A percentile compares a stretch with the other conserved stretches of the same genome.
These are phyloP conservation scores for Pedionomus torquatus DNA, from an alignment of 2,113 vertebrate species.

Conservation along the genomic window DNA sequence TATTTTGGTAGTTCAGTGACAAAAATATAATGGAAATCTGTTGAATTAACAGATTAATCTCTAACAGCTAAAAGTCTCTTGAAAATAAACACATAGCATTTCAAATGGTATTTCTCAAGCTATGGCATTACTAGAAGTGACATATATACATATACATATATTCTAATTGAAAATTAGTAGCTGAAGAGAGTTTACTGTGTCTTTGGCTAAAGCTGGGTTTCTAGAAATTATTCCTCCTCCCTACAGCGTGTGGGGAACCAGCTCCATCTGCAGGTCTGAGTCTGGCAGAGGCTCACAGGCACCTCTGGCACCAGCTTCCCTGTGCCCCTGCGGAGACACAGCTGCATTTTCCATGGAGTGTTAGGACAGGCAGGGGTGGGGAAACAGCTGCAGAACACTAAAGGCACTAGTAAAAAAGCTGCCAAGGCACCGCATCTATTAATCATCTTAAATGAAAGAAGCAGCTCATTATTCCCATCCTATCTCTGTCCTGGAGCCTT, in stretches of 20 bases:
- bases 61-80: neutral
- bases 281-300: neutral
- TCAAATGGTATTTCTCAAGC: neutral
- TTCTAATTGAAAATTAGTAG: neutral
- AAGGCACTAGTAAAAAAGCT: neutral
- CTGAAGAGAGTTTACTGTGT: neutral
- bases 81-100: neutral
- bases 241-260: neutral
- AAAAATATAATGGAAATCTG: neutral
- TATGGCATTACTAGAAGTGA: neutral
- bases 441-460: neutral
- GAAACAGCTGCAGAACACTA: neutral
- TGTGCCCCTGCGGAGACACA: rapidly evolving
- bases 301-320: neutral
- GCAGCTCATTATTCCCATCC: neutral
- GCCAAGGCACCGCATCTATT: neutral
- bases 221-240: neutral
- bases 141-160: too few relatives aligned
- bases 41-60: neutral
- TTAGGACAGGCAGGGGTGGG: neutral
- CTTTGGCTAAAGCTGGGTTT: neutral
- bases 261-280: slow-evolving; percentile 29
- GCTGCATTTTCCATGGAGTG: neutral
- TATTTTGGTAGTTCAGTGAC: neutral
- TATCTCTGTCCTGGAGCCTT: neutral